These are phyloP conservation scores for Drosophila macrothrix DNA, from an alignment of 2,888 invertebrate genomes.

Conservation along the genomic window DNA sequence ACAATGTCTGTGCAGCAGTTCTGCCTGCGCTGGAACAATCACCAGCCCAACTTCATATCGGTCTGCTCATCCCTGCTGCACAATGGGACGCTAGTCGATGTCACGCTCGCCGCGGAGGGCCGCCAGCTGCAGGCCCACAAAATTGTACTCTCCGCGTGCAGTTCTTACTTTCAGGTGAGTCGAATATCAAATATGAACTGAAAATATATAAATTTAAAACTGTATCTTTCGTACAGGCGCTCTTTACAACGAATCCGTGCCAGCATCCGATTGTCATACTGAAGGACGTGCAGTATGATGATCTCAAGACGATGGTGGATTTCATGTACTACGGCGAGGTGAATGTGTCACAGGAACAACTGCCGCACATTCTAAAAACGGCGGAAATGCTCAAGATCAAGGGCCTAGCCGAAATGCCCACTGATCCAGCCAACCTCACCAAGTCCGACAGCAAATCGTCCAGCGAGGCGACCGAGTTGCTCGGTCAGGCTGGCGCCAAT, in stretches of 20 bases:
- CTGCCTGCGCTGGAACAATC: conserved; percentile 96
- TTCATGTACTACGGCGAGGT: conserved; percentile 98
- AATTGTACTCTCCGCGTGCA: conserved; percentile 95
- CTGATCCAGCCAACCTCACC: conserved; percentile 90
- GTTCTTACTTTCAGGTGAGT: conserved; percentile 95
- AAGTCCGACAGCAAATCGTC: conserved; percentile 89
- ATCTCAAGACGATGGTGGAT: conserved; percentile 94
- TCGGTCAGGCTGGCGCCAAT: conserved; percentile 83
- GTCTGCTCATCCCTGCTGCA: conserved; percentile 93
- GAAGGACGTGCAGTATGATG: conserved; percentile 94
- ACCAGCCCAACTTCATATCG: conserved; percentile 96
- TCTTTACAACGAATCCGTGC: conserved; percentile 94
- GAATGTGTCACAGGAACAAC: conserved; percentile 94
- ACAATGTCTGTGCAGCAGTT: conserved; percentile 91
- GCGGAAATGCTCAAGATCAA: conserved; percentile 95
- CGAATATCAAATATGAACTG: background rate
- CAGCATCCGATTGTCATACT: conserved; percentile 95
- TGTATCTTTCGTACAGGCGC: conserved; percentile 86
- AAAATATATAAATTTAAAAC: background rate
- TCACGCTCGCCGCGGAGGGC: conserved; percentile 96
- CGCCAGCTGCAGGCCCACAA: conserved; percentile 95
- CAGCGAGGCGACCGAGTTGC: conserved; percentile 85
- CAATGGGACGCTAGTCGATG: conserved; percentile 94
- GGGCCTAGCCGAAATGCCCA: conserved; percentile 94
- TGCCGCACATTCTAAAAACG: conserved; percentile 92